Evolutionary conservation across 2,888 invertebrate species (phyloP).

Genomic region (Stegophylla sp.): DNA sequence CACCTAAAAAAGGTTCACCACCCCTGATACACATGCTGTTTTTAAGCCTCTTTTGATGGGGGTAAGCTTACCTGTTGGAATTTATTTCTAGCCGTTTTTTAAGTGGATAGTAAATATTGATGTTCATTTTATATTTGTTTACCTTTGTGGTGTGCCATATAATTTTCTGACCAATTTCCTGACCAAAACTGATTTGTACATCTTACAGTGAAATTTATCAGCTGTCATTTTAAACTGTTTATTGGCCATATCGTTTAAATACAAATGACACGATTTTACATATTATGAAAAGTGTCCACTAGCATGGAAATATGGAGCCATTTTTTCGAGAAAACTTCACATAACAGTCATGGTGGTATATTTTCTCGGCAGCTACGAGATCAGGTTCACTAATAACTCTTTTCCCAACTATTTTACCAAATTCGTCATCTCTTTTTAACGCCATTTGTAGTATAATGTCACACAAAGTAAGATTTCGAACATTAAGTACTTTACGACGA

Average conservation of each 20-base stretch:
- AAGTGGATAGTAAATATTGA: slow-evolving; percentile 14
- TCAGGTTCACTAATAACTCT: slow-evolving; percentile 26
- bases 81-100: slow-evolving; percentile 18
- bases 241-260: slow-evolving; percentile 60
- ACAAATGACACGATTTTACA: slow-evolving; percentile 61
- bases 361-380: slow-evolving; percentile 20
- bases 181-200: slow-evolving; percentile 58
- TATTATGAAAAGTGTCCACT: slow-evolving; percentile 62
- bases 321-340: slow-evolving; percentile 55
- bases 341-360: slow-evolving; percentile 34
- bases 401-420: slow-evolving; percentile 19
- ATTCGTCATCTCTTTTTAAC: slow-evolving; percentile 13
- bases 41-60: slow-evolving; percentile 35
- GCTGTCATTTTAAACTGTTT: slow-evolving; percentile 49
- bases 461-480: slow-evolving; percentile 5
- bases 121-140: slow-evolving; percentile 35
- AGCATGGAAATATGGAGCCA: slow-evolving; percentile 60
- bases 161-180: slow-evolving; percentile 59
- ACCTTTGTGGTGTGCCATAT: slow-evolving; percentile 29
- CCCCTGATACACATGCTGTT: slow-evolving; percentile 14
- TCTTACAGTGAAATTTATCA: slow-evolving; percentile 55
- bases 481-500: slow-evolving; percentile 14
- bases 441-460: slow-evolving; percentile 13
- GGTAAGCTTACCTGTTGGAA: slow-evolving; percentile 19
- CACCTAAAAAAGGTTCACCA: too few species aligned